These are phyloP conservation scores for Agonopterix alstromeriana DNA, from an alignment of 2,888 invertebrate species.

Conservation along the genomic window DNA sequence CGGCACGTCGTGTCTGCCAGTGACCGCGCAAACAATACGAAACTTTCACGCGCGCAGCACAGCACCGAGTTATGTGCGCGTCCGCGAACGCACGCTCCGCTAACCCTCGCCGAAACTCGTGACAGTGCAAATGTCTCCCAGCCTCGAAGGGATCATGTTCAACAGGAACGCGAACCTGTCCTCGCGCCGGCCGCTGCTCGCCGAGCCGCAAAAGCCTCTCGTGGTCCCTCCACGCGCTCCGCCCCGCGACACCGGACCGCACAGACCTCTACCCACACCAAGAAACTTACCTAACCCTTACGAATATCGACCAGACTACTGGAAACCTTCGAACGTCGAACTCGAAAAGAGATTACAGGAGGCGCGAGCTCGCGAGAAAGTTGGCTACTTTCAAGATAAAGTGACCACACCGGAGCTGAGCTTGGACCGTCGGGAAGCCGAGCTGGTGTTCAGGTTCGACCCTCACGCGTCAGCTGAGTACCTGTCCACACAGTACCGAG, in stretches of 20 bases:
- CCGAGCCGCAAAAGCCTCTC: conserved; percentile 66
- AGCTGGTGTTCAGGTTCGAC: conserved; percentile 68
- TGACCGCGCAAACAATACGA: conserved; percentile 17
- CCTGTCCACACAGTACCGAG: conserved; percentile 59
- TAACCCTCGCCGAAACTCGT: conserved; percentile 42
- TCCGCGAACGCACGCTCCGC: conserved; percentile 54
- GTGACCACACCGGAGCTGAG: conserved; percentile 58
- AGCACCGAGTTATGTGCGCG: conserved; percentile 59
- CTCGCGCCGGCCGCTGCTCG: conserved; percentile 67
- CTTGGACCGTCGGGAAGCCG: conserved; percentile 64
- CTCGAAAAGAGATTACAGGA: conserved; percentile 64
- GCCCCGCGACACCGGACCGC: conserved; percentile 58
- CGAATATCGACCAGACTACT: conserved; percentile 58
- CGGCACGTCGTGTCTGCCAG: conserved; percentile 28
- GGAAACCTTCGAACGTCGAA: conserved; percentile 70
- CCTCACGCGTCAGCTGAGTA: conserved; percentile 65
- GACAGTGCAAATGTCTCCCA: conserved; percentile 73
- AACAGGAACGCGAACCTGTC: conserved; percentile 70
- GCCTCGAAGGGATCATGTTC: conserved; percentile 71
- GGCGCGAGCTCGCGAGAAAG: conserved; percentile 61
- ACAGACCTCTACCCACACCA: conserved; percentile 39
- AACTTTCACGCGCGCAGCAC: conserved; percentile 5
- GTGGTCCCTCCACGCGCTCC: conserved; percentile 64
- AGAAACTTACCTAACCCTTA: conserved; percentile 45
- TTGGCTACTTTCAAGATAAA: conserved; percentile 70